Evolutionary conservation across 1,140 invertebrate genomes (phyloP).

Genomic region (Luehdorfia chinensis): DNA sequence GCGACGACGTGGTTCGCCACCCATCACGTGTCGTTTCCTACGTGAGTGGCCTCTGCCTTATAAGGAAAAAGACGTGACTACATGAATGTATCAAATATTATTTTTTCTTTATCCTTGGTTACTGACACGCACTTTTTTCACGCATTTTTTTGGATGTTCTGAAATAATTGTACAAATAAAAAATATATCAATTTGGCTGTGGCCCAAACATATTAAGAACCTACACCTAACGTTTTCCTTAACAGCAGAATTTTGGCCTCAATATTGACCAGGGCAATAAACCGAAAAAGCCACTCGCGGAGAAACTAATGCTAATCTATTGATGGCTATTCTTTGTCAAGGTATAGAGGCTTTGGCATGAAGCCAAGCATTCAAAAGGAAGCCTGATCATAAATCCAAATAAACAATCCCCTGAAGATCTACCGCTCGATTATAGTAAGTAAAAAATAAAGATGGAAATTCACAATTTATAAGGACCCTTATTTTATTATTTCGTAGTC

Average conservation of each 20-base stretch:
- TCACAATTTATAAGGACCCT: constrained; percentile 1
- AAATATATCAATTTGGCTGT: no score
- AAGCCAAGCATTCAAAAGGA: constrained; percentile 9
- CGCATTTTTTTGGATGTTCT: no score
- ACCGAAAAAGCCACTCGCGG: constrained; percentile 1
- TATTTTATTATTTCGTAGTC: background rate
- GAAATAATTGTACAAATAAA: no score
- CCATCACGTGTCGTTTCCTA: no score
- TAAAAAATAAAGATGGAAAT: constrained; percentile 9
- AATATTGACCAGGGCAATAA: constrained; percentile 6
- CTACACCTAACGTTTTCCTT: no score
- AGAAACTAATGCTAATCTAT: constrained; percentile 18
- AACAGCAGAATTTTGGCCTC: constrained; percentile 22
- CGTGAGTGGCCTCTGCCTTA: no score
- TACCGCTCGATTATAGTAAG: constrained; percentile 11
- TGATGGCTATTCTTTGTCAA: constrained; percentile 22
- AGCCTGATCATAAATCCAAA: constrained; percentile 15
- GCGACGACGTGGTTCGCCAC: no score
- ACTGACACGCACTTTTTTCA: no score
- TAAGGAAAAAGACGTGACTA: no score
- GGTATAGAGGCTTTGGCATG: constrained; percentile 16
- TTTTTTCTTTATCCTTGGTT: no score
- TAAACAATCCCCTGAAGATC: constrained; percentile 19
- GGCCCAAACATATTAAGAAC: no score
- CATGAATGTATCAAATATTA: no score